Percentiles rank a stretch among this genome's conserved stretches.
Conservation (phyloP, 2,888 invertebrate genomes). For the Callinectes sapidus region DNA sequence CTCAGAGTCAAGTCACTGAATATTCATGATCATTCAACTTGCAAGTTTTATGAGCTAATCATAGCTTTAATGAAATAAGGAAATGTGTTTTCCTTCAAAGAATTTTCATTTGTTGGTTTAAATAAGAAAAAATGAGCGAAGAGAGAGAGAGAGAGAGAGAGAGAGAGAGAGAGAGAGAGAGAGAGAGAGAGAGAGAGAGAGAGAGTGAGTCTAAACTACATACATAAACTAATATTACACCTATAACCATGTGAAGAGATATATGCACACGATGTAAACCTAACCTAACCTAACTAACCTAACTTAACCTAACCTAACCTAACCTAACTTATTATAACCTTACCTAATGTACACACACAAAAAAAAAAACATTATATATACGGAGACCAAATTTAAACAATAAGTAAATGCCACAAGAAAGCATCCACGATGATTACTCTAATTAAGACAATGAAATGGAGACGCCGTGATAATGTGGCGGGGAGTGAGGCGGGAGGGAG, state of each 20-base stretch:
- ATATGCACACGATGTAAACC: background rate
- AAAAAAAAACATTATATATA: background rate
- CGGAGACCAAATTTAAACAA: background rate
- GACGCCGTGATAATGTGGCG: background rate
- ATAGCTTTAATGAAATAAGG: background rate
- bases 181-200: slow-evolving; percentile 1
- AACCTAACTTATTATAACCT: too few relatives aligned
- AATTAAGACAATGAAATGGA: background rate
- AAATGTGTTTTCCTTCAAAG: background rate
- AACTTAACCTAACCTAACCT: too few relatives aligned
- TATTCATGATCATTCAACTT: background rate
- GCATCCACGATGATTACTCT: background rate
- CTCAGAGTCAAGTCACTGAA: background rate
- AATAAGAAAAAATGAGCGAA: background rate
- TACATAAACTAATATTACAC: too few relatives aligned
- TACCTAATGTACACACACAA: too few relatives aligned
- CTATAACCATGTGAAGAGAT: background rate
- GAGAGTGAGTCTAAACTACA: background rate
- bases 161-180: slow-evolving; percentile 1
- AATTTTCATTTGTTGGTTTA: background rate
- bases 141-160: background rate
- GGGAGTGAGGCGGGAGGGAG: background rate
- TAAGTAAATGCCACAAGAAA: background rate
- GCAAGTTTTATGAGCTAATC: background rate
- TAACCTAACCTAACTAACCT: too few relatives aligned